phyloP scores from a whole-genome alignment of 30 jellyfish, hydroid and myxozoan species.

The Aurelia aurita region DNA sequence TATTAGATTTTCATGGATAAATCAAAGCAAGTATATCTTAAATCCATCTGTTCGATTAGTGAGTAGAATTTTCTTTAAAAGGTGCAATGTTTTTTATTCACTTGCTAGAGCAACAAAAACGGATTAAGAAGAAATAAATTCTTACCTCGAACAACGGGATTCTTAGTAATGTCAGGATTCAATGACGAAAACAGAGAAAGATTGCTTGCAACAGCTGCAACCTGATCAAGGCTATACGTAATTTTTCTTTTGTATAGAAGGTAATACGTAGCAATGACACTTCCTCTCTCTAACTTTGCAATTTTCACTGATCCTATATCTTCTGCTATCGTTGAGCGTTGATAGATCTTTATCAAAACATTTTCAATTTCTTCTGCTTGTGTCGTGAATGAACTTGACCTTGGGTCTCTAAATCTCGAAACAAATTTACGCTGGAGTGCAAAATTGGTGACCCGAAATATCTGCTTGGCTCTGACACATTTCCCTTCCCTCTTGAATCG shows the following conservation, averaged over 20 bases:
- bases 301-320: conserved; percentile 17
- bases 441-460: conserved; percentile 12
- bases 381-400: conserved; percentile 10
- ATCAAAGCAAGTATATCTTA: too few relatives aligned
- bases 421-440: conserved; percentile 1
- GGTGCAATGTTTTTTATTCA: too few relatives aligned
- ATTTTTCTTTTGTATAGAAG: conserved; percentile 1
- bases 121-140: neutral
- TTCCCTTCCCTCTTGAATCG: neutral
- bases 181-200: conserved; percentile 1
- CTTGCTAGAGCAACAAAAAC: too few relatives aligned
- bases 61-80: too few relatives aligned
- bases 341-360: neutral
- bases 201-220: conserved; percentile 11
- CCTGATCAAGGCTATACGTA: neutral
- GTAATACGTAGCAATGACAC: conserved; percentile 30
- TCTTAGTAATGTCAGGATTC: conserved; percentile 1
- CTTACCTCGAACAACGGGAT: conserved; percentile 9
- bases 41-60: too few relatives aligned
- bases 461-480: conserved; percentile 3
- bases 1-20: too few relatives aligned
- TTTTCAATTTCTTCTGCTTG: conserved; percentile 14
- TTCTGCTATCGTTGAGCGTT: neutral
- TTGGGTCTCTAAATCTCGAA: conserved; percentile 9
- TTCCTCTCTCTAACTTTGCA: conserved; percentile 12